Percentiles rank a stretch among this genome's conserved stretches.
Conservation (phyloP, 2,888 invertebrate species). For the Cristatella mucedo region DNA sequence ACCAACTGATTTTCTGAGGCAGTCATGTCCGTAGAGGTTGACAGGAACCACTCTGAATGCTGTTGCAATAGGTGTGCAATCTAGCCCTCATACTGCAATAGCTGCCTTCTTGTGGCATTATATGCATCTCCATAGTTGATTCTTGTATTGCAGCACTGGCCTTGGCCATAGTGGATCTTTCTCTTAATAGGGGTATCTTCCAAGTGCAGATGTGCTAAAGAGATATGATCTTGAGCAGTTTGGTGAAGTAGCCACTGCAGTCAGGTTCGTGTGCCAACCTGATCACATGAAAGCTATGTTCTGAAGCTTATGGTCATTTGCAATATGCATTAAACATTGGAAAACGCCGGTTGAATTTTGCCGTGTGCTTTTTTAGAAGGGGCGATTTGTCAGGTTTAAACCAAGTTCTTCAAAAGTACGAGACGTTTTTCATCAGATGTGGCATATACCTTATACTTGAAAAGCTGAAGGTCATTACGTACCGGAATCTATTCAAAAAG, state of each 20-base stretch:
- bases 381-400: slow-evolving; percentile 73
- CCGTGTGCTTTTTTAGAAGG: no score
- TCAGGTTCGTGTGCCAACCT: slow-evolving; percentile 47
- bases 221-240: slow-evolving; percentile 83
- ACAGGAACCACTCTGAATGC: no score
- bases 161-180: not conserved
- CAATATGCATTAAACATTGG: no score
- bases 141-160: not conserved
- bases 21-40: no score
- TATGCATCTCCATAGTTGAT: not conserved
- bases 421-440: slow-evolving; percentile 78
- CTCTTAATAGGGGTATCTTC: slow-evolving; percentile 33
- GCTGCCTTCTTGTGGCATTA: no score
- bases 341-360: no score
- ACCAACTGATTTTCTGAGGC: no score
- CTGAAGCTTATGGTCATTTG: slow-evolving; percentile 4
- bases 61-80: no score
- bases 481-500: slow-evolving; percentile 86
- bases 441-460: slow-evolving; percentile 96
- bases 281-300: no score
- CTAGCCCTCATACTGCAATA: no score
- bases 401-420: slow-evolving; percentile 64
- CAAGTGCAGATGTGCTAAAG: slow-evolving; percentile 59
- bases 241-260: slow-evolving; percentile 68
- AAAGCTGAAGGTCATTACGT: slow-evolving; percentile 82